phyloP scores from a whole-genome alignment of 1,140 invertebrate species.

The Spodoptera frugiperda region DNA sequence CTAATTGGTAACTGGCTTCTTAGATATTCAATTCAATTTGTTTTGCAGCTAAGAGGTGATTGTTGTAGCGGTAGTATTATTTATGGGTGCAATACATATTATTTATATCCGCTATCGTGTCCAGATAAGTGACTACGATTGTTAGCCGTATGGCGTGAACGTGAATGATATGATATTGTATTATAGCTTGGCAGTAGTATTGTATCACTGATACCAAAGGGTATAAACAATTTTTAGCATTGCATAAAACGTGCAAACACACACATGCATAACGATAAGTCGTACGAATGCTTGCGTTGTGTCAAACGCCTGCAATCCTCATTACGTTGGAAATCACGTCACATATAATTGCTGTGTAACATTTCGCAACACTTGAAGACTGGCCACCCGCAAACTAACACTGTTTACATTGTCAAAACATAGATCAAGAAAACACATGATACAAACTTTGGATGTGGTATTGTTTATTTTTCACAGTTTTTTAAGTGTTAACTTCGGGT shows the following conservation, averaged over 20 bases:
- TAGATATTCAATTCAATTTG: slow-evolving; percentile 12
- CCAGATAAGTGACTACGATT: slow-evolving; percentile 8
- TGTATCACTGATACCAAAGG: background rate
- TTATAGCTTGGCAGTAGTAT: background rate
- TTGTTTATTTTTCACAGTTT: slow-evolving; percentile 29
- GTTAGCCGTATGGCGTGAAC: background rate
- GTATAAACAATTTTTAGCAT: no score
- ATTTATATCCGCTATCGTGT: slow-evolving; percentile 17
- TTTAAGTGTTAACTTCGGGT: slow-evolving; percentile 20
- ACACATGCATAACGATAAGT: no score
- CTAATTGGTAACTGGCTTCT: background rate
- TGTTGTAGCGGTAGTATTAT: slow-evolving; percentile 15
- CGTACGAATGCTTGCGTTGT: slow-evolving; percentile 11
- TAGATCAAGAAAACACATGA: slow-evolving; percentile 16
- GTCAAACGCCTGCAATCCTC: slow-evolving; percentile 45
- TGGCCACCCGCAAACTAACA: slow-evolving; percentile 53
- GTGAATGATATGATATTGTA: background rate
- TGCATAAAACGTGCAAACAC: no score
- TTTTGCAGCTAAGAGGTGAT: background rate
- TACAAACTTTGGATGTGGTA: slow-evolving; percentile 34
- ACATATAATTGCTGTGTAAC: slow-evolving; percentile 56
- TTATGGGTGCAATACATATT: slow-evolving; percentile 1
- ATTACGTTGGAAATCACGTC: slow-evolving; percentile 57
- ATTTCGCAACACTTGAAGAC: slow-evolving; percentile 56
- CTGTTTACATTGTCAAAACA: slow-evolving; percentile 47